Evolutionary conservation across 1,140 invertebrate species (phyloP).

Genomic region (Hylaeus volcanicus): DNA sequence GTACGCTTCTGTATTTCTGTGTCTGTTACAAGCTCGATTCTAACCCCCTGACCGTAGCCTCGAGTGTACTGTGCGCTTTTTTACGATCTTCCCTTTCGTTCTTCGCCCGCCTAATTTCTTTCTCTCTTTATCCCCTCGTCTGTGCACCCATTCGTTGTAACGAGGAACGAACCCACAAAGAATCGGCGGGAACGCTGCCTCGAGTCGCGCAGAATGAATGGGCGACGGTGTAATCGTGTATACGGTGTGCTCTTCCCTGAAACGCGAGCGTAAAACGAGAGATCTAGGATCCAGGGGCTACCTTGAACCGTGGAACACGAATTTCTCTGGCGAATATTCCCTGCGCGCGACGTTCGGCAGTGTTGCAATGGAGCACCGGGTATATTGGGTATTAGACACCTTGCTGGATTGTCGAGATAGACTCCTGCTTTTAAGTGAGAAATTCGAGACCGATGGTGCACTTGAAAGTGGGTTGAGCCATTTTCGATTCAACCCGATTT

Average conservation of each 20-base stretch:
- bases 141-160: constrained; percentile 1
- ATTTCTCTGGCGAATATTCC: background rate
- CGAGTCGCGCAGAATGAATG: background rate
- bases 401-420: background rate
- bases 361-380: background rate
- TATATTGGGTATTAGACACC: no score
- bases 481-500: no score
- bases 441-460: no score
- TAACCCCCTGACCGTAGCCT: background rate
- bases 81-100: constrained; percentile 17
- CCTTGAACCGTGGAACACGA: background rate
- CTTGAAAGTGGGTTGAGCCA: no score
- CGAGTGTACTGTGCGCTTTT: background rate
- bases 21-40: background rate
- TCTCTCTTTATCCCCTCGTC: constrained; percentile 20
- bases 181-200: constrained; percentile 8
- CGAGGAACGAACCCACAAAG: background rate
- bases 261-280: background rate
- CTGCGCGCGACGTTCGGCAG: no score
- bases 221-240: background rate
- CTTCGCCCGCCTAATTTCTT: constrained; percentile 33
- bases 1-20: constrained; percentile 1
- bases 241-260: background rate
- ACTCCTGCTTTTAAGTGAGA: background rate
- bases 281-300: constrained; percentile 2